Evolutionary conservation across 2,797 vertebrate species (phyloP), one percentile per base, ranked within the genome.

Genomic region (Phrynocephalus guinanensis): DNA sequence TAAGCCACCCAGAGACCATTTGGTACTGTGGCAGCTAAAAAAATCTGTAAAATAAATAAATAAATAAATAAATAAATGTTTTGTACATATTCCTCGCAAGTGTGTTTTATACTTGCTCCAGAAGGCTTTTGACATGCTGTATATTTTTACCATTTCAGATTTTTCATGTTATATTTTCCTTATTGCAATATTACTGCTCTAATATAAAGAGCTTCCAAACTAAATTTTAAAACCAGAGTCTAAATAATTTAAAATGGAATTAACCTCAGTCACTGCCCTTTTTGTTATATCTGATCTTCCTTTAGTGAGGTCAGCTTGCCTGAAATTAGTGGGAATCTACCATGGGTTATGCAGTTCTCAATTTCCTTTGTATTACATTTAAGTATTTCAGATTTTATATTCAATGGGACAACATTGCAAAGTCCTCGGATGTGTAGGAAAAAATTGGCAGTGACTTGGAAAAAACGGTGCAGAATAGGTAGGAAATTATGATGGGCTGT

Each of bases 401-500:
- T 93, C 48, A 82, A 86, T 89, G 87, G 79, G 78, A 91, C 87
- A 75, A 79, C 50, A 82, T 87, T 88, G 82, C 83, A 88, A 79
- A 83, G 13, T 88, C 86, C 80, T 1, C 79, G 88, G 91, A 85
- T 92, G 84, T 82, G 85, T 15, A 26, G 82, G 82, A 82, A 15
- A 88, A n/a, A 83, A 85, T n/a, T n/a, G n/a, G n/a, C n/a, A n/a
- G n/a, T n/a, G n/a, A n/a, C n/a, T n/a, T n/a, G 82, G 82, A 82
- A 15, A 88, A n/a, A 83, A 85, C 71, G 48, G 26, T 76, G 86
- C 77, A 26, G 90, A 87, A 48, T 86, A 90, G 86, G 91, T 87
- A 63, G 76, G 88, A 80, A 85, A 88, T 88, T 67, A 90, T 38
- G 76, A 50, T 85, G 72, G 77, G 81, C 67, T 88, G 73, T 79